A percentile compares a stretch with the other conserved stretches of the same genome.
Evolutionary conservation across 2,888 invertebrate species (phyloP).

Genomic region (Stenodera caucasica): DNA sequence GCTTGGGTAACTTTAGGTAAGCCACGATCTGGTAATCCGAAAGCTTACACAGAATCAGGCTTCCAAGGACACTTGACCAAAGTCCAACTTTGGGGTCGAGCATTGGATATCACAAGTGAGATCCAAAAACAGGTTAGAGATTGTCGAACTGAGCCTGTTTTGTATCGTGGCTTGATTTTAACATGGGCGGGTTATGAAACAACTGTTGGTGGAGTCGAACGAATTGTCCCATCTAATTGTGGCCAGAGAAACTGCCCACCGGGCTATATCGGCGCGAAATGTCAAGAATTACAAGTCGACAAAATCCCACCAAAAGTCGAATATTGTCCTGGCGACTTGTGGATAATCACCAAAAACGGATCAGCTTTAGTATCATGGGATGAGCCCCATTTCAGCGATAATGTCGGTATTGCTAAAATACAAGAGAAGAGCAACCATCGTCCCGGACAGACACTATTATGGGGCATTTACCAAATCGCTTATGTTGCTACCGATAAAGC

Average conservation of each 20-base stretch:
- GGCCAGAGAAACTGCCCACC: conserved; percentile 87
- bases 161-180: conserved; percentile 80
- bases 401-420: conserved; percentile 77
- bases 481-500: conserved; percentile 93
- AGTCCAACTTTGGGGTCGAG: conserved; percentile 92
- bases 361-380: conserved; percentile 91
- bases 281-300: conserved; percentile 67
- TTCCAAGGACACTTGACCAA: conserved; percentile 95
- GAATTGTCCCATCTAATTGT: conserved; percentile 88
- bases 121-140: conserved; percentile 93
- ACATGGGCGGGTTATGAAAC: conserved; percentile 96
- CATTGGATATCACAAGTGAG: conserved; percentile 87
- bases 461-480: conserved; percentile 91
- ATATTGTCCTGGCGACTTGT: conserved; percentile 90
- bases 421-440: conserved; percentile 84
- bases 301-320: conserved; percentile 80
- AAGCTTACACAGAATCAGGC: conserved; percentile 84
- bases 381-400: conserved; percentile 87
- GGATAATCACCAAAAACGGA: conserved; percentile 92
- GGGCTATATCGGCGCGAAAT: conserved; percentile 83
- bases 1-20: conserved; percentile 92
- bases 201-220: conserved; percentile 84
- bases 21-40: conserved; percentile 79
- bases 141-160: conserved; percentile 88
- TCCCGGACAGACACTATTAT: conserved; percentile 84